These are phyloP conservation scores for Glaucomys volans DNA, from an alignment of 2,113 vertebrate species.

Conservation along the genomic window DNA sequence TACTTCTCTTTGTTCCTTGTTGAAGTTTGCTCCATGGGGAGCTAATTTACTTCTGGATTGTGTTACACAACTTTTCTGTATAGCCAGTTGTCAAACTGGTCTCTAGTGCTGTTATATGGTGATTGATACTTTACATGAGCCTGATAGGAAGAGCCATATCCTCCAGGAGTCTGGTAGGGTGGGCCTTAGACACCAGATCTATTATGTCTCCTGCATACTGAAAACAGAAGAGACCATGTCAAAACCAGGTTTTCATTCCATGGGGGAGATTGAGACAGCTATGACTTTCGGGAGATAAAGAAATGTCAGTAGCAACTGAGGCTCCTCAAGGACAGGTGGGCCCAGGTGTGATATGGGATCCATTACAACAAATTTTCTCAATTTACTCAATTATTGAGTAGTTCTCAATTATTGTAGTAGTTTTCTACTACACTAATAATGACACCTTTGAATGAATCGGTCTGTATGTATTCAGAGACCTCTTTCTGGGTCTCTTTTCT, in stretches of 20 bases:
- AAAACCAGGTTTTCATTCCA: background rate
- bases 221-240: background rate
- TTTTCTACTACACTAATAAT: background rate
- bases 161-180: background rate
- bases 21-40: background rate
- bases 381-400: slow-evolving; percentile 15
- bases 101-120: background rate
- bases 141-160: background rate
- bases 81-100: background rate
- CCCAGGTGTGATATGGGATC: background rate
- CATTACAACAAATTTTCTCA: background rate
- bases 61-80: background rate
- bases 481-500: background rate
- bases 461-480: background rate
- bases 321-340: background rate
- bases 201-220: background rate
- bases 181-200: too few relatives aligned
- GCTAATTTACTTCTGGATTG: background rate
- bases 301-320: background rate
- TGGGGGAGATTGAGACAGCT: background rate
- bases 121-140: background rate
- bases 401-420: too few relatives aligned
- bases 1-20: background rate
- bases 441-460: background rate
- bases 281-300: background rate